These are phyloP conservation scores for Ptilonorhynchus violaceus DNA, from an alignment of 2,113 vertebrate species.

Conservation along the genomic window DNA sequence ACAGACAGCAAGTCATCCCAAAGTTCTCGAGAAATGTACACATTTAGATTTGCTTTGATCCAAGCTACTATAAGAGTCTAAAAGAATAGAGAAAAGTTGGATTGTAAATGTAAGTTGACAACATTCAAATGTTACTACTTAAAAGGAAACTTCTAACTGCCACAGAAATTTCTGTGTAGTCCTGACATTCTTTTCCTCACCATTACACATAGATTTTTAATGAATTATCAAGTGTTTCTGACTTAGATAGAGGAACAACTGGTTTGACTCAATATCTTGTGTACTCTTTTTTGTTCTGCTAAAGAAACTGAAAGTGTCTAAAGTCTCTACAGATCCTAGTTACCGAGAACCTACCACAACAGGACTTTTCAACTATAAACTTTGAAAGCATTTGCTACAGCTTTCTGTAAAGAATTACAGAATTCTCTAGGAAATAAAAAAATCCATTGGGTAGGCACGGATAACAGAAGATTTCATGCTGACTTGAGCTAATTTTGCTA, in stretches of 20 bases:
- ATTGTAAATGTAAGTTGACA: neutral
- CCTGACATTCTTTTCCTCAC: neutral
- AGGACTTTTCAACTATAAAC: neutral
- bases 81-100: slow-evolving; percentile 50
- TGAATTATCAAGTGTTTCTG: neutral
- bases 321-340: neutral
- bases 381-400: neutral
- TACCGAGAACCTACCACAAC: neutral
- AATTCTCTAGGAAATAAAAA: neutral
- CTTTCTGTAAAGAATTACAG: neutral
- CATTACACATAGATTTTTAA: neutral
- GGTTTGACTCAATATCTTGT: neutral
- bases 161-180: neutral
- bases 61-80: slow-evolving; percentile 99
- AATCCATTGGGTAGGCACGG: neutral
- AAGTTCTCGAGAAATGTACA: slow-evolving; percentile 95
- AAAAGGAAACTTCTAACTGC: neutral
- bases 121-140: neutral
- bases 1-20: slow-evolving; percentile 96
- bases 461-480: neutral
- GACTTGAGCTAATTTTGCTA: neutral
- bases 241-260: neutral
- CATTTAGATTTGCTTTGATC: slow-evolving; percentile 98
- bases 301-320: neutral
- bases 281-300: neutral